Evolutionary conservation across 2,888 invertebrate genomes (phyloP), one percentile per base, ranked within the genome.

Genomic region (Belgica antarctica): DNA sequence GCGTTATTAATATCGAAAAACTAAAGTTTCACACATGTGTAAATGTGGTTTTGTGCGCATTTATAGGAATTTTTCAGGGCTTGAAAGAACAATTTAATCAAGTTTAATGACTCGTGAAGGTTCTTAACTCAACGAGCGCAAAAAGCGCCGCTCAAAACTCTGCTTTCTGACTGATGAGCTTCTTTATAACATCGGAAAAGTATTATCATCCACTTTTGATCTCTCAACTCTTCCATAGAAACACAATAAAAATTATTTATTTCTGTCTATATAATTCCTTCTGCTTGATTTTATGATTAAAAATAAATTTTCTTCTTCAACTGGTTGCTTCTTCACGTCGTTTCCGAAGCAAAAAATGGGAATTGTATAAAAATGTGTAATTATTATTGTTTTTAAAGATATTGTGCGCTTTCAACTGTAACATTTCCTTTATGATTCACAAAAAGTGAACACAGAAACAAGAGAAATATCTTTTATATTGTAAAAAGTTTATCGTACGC

Each of bases 391-490:
- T n/a, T n/a, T 69, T 68, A 28, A 57, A 70, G 59, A 70, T 70
- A 70, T 70, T 70, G 70, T 70, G 70, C 41, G 57, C 57, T 61
- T 70, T 70, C 36, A 70, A 70, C 47, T 70, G 70, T 70, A 70
- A 70, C 70, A 70, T 70, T 70, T 70, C 70, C 70, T 70, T 70
- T 70, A 70, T 68, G 61, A 70, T 61, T 70, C 61, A 41, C 10
- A 28, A 28, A 22, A 41, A 57, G 19, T 41, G 17, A 17, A 52
- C 8, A 52, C 7, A 22, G 22, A 52, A 52, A 52, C 34, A 31
- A 31, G 12, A 31, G n/a, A 41, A 41, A 31, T 31, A 15, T 41
- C 15, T n/a, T 31, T 31, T 31, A 31, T 31, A 41, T 41, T n/a
- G 41, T n/a, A 41, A 41, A 15, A 41, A 34, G 15, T 57, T 57